A percentile compares a stretch with the other conserved stretches of the same genome.
phyloP scores from a whole-genome alignment of 2,888 invertebrate genomes.

The Tetropium fuscum region DNA sequence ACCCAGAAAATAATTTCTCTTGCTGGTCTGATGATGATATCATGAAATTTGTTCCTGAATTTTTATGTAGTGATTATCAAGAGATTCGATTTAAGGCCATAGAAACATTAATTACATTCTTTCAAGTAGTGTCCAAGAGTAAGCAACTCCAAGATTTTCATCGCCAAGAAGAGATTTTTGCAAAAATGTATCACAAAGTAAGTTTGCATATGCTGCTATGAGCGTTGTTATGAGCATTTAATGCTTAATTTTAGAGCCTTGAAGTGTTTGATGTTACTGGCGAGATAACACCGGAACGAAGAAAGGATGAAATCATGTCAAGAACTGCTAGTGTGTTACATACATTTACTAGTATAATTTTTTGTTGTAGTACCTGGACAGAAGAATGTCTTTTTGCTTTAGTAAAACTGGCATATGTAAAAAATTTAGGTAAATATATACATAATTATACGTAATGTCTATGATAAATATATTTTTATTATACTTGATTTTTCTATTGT shows the following conservation, averaged over 20 bases:
- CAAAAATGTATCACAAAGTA: constrained; percentile 56
- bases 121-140: constrained; percentile 43
- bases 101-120: constrained; percentile 60
- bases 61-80: constrained; percentile 62
- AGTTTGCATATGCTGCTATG: constrained; percentile 15
- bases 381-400: constrained; percentile 69
- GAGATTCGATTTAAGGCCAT: constrained; percentile 64
- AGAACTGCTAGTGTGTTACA: constrained; percentile 72
- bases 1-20: constrained; percentile 51
- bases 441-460: neutral
- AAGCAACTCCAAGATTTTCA: constrained; percentile 44
- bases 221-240: neutral
- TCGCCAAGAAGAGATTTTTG: constrained; percentile 55
- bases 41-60: constrained; percentile 51
- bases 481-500: constrained; percentile 2
- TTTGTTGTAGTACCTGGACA: constrained; percentile 67
- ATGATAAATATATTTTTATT: constrained; percentile 4
- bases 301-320: constrained; percentile 71
- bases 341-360: constrained; percentile 68
- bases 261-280: constrained; percentile 63
- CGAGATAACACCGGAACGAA: constrained; percentile 62
- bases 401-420: constrained; percentile 68
- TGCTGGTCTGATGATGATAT: constrained; percentile 50
- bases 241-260: constrained; percentile 48
- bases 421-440: constrained; percentile 55